Conservation (phyloP, 2,888 invertebrate species). For the Quadroppia sp. region DNA sequence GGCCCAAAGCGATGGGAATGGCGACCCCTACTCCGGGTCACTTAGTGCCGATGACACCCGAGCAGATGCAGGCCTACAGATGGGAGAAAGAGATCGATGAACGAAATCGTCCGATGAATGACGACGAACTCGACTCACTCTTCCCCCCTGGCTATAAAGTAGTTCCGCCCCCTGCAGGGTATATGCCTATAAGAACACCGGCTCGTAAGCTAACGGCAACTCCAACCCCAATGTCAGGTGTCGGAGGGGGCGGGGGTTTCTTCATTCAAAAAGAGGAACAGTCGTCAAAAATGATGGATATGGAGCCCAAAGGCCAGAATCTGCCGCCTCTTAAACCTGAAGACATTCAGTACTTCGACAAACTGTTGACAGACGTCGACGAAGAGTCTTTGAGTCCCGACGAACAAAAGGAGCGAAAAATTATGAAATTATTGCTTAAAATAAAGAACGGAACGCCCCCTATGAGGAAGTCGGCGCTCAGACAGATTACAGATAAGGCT, state of each 20-base stretch:
- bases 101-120: constrained; percentile 88
- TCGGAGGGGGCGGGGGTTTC: constrained; percentile 62
- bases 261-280: constrained; percentile 85
- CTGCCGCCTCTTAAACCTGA: constrained; percentile 99
- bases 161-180: constrained; percentile 88
- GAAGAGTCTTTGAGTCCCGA: constrained; percentile 92
- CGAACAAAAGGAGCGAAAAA: constrained; percentile 96
- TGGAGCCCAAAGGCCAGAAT: constrained; percentile 92
- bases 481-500: constrained; percentile 98
- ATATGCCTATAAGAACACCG: constrained; percentile 93
- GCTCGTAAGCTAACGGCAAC: constrained; percentile 96
- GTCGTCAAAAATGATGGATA: constrained; percentile 74
- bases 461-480: constrained; percentile 94
- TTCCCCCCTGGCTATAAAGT: constrained; percentile 98
- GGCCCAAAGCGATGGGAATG: constrained; percentile 95
- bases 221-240: constrained; percentile 76
- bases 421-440: constrained; percentile 95
- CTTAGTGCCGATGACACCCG: constrained; percentile 96
- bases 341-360: constrained; percentile 99
- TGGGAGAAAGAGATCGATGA: constrained; percentile 99
- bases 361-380: constrained; percentile 92
- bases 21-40: constrained; percentile 97
- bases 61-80: constrained; percentile 93
- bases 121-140: constrained; percentile 95
- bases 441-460: constrained; percentile 99